Percentiles rank a stretch among this genome's conserved stretches.
These are phyloP conservation scores for Temnothorax longispinosus DNA, from an alignment of 1,140 invertebrate species.

Conservation along the genomic window DNA sequence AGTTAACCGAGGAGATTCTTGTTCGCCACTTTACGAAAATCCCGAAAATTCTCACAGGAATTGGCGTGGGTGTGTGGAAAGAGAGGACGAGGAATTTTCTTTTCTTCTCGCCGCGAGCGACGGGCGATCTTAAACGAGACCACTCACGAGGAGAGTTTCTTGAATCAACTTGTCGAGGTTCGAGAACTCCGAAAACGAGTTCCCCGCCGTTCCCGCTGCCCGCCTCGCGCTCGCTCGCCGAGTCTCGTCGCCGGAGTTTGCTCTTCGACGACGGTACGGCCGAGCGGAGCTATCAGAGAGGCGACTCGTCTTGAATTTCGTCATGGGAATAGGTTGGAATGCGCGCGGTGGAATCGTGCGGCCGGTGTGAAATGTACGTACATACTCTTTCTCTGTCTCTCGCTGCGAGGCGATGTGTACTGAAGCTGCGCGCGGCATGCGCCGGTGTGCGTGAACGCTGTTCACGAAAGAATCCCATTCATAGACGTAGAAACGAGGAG, in stretches of 20 bases:
- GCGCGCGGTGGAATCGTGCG: conserved; percentile 70
- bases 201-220: conserved; percentile 9
- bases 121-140: conserved; percentile 61
- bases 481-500: conserved; percentile 77
- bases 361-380: conserved; percentile 61
- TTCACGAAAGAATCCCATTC: conserved; percentile 83
- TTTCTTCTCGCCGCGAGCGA: conserved; percentile 37
- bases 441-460: conserved; percentile 73
- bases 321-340: conserved; percentile 81
- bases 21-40: conserved; percentile 51
- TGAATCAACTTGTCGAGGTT: conserved; percentile 65
- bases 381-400: background rate
- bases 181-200: conserved; percentile 61
- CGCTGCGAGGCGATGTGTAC: conserved; percentile 16
- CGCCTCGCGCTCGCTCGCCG: background rate
- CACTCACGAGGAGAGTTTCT: conserved; percentile 66
- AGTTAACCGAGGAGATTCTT: conserved; percentile 18
- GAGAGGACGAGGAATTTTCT: background rate
- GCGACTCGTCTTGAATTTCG: conserved; percentile 74
- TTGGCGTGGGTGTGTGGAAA: background rate
- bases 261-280: conserved; percentile 48
- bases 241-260: conserved; percentile 52
- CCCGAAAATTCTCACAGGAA: conserved; percentile 17
- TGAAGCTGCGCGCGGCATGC: conserved; percentile 34
- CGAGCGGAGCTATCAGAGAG: conserved; percentile 62